Conservation (phyloP, 2,888 invertebrate species). For the Thecophora atra region DNA sequence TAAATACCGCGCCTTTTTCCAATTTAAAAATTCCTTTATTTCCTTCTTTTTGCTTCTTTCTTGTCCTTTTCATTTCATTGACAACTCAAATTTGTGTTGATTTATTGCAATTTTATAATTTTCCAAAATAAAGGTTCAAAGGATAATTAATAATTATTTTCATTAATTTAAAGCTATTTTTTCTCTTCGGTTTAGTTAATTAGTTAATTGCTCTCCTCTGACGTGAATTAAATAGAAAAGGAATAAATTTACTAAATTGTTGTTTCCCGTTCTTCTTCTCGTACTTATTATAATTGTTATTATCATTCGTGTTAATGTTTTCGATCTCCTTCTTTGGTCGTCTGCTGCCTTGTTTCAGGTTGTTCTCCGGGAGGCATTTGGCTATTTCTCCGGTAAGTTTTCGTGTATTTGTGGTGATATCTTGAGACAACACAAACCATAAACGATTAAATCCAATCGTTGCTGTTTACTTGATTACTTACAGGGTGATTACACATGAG, state of each 20-base stretch:
- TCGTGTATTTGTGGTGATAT: background rate
- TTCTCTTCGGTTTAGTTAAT: too few species aligned
- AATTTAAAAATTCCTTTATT: too few species aligned
- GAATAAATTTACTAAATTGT: constrained; percentile 25
- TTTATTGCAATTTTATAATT: too few species aligned
- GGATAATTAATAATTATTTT: too few species aligned
- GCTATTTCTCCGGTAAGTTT: background rate
- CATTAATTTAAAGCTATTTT: too few species aligned
- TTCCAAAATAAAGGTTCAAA: too few species aligned
- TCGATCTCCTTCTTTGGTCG: background rate
- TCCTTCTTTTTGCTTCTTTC: too few species aligned
- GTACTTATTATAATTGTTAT: background rate
- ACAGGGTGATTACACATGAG: constrained; percentile 28
- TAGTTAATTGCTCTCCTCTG: too few species aligned
- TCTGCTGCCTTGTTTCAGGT: background rate
- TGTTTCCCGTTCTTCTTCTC: constrained; percentile 18
- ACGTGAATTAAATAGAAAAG: background rate
- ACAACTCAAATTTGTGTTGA: too few species aligned
- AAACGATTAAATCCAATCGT: constrained; percentile 31
- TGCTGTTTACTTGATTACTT: background rate
- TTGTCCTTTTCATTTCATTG: too few species aligned
- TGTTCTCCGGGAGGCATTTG: too few species aligned
- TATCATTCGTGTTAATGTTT: background rate
- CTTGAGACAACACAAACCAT: constrained; percentile 24
- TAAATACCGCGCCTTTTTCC: background rate